These are phyloP conservation scores for Thinocorus orbignyianus DNA, from an alignment of 2,113 vertebrate species.

Conservation along the genomic window DNA sequence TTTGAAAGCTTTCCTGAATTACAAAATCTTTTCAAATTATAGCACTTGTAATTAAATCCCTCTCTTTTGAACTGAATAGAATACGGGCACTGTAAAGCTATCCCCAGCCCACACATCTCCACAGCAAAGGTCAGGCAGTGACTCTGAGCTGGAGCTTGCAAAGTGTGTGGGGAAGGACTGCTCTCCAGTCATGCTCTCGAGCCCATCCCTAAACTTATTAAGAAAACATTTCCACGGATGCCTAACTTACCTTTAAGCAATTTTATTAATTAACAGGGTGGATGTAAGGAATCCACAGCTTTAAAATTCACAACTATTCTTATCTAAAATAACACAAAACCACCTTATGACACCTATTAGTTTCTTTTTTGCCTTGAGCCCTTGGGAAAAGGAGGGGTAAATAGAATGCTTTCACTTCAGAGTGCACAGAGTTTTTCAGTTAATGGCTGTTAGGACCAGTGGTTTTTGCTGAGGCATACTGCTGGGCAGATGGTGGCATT, in stretches of 20 bases:
- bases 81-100: background rate
- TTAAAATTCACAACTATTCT: background rate
- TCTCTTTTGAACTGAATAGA: background rate
- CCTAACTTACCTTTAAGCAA: background rate
- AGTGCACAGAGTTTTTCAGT: background rate
- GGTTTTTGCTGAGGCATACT: background rate
- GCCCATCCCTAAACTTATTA: background rate
- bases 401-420: background rate
- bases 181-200: background rate
- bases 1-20: slow-evolving; percentile 12
- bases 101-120: background rate
- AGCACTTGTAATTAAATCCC: background rate
- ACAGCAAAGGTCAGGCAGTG: background rate
- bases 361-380: background rate
- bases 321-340: background rate
- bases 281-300: background rate
- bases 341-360: fast-evolving
- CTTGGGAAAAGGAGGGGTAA: background rate
- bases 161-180: background rate
- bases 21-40: slow-evolving; percentile 21
- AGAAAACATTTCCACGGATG: background rate
- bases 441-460: background rate
- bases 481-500: background rate
- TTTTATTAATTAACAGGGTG: background rate
- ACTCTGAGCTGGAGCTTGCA: background rate